These are phyloP conservation scores for Tychaedon coryphoeus DNA, from an alignment of 2,113 vertebrate genomes.

Conservation along the genomic window DNA sequence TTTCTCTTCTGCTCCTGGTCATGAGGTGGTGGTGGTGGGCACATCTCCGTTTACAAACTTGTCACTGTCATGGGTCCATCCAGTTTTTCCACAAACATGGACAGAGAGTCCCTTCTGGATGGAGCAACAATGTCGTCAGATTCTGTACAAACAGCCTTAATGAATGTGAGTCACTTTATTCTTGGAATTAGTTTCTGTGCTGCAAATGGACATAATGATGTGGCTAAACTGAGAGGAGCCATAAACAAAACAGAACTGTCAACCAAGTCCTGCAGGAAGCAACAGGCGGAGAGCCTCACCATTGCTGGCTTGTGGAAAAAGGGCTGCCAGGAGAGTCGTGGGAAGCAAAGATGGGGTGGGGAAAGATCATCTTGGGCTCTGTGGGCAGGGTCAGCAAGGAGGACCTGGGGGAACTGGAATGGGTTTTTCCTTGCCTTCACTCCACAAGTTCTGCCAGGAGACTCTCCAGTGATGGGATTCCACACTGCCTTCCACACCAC, in stretches of 20 bases:
- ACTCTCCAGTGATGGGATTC: not conserved
- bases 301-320: not conserved
- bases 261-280: not conserved
- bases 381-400: not conserved
- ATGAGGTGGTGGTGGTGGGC: not conserved
- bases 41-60: not conserved
- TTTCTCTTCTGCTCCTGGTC: not conserved
- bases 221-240: not conserved
- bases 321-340: not conserved
- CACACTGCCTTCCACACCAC: not conserved
- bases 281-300: rapidly evolving
- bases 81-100: not conserved
- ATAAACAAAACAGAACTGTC: not conserved
- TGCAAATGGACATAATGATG: slow-evolving; percentile 17
- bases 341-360: not conserved
- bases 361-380: not conserved
- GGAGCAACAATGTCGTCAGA: not conserved
- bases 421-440: not conserved
- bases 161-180: slow-evolving; percentile 24
- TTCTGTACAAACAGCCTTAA: not conserved
- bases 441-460: rapidly evolving
- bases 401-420: not conserved
- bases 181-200: not conserved
- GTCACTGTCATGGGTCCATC: not conserved
- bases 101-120: not conserved